Base-by-base conservation (phyloP, 2,888 invertebrate genomes). In the Dryadula phaetusa region DNA sequence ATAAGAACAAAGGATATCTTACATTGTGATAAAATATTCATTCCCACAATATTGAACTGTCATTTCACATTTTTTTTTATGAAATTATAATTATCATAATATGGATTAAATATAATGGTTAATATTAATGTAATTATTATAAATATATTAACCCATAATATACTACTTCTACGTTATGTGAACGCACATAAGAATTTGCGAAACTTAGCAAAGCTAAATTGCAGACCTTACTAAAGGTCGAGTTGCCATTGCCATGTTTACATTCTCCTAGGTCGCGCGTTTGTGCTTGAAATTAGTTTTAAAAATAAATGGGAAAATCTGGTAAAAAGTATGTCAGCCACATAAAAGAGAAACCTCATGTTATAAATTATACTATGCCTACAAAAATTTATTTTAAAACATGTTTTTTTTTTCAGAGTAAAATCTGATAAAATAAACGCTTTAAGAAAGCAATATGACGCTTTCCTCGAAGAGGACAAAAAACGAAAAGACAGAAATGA, bases 401-500 rank as follows among this genome's bases (percentile, higher is more conserved):
- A n/a, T n/a, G n/a, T n/a, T 60, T 64, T 64, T 53, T 34, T 16
- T 82, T 83, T 42, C 79, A 92, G 92, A 79, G 66, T 81, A 28
- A 90, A 84, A 79, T 83, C 87, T 3, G 88, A 89, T 22, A 86
- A 86, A 28, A 84, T 92, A 20, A 88, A 88, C 71, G 79, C 80
- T 7, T 70, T 92, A 34, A 80, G 86, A 69, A 89, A 92, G 75
- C 85, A 89, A 77, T 93, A 92, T 79, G 92, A 93, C 67, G 80
- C 84, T 18, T 89, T 92, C 74, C 78, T 93, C 63, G 90, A 88
- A 72, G 91, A 93, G 66, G 92, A 93, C 71, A 92, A 87, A 72
- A 90, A 85, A 73, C 83, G 93, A 10, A 91, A 84, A 75, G 87
- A 90, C 64, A 81, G 93, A 14, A 93, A 93, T 78, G 88, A 90